Base-by-base conservation (phyloP, 2,888 invertebrate species). In the Bimastos eiseni region DNA sequence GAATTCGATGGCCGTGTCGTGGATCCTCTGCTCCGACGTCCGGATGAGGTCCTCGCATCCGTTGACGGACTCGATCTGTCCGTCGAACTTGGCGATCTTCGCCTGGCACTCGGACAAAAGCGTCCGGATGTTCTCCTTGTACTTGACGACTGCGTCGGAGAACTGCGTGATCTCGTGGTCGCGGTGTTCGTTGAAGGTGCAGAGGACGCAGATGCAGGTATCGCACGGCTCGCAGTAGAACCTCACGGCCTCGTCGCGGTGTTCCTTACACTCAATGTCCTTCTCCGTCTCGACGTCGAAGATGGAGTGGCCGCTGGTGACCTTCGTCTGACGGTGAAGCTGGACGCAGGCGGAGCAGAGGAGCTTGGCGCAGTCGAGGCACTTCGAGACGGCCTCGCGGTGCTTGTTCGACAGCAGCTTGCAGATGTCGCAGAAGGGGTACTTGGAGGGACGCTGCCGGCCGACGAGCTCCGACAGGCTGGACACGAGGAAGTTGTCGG, bases 221-320 rank as follows among this genome's bases (percentile, higher is more conserved):
- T 95, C 94, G 92, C 95, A 95, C 0, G 94, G 95, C 92, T 95
- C 95, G 91, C 95, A 95, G 93, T 95, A 95, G 93, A 95, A 95
- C 34, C 95, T 91, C 21, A 92, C 91, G 36, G 91, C 92, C 90
- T 92, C 92, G 49, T 91, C 95, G 90, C 93, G 92, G 91, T 95
- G 95, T 90, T 94, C 94, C 91, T 95, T 95, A 92, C 95, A 95
- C 91, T 95, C 94, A 44, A 95, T 94, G 92, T 95, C 95, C 92
- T 95, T 95, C 93, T 95, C 95, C 86, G 95, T 95, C 92, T 95
- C 95, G 30, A 95, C 93, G 92, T 95, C 95, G 93, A 95, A 95
- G 91, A 95, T 93, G 89, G 94, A 94, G 93, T 95, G 95, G 90
- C 93, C 93, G 91, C 93, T 94, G 24, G 95, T 95, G 83, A 95